Percentiles rank a stretch among this genome's conserved stretches.
Conservation (phyloP, 2,888 invertebrate genomes). For the Brenthis ino region DNA sequence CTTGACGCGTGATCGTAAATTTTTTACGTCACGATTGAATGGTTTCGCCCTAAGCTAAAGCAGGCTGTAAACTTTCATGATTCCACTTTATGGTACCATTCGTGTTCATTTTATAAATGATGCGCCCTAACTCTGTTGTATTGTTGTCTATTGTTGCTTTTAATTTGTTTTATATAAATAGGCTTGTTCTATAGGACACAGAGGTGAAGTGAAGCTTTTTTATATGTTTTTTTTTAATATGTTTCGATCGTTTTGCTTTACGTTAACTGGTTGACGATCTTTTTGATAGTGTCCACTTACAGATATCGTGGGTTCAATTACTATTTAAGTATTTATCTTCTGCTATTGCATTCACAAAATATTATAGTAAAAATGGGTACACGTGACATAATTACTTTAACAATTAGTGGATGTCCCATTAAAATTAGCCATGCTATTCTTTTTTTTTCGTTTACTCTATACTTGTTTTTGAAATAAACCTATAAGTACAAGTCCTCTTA, state of each 20-base stretch:
- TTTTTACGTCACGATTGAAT: constrained; percentile 79
- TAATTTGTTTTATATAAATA: constrained; percentile 24
- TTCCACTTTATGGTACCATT: constrained; percentile 74
- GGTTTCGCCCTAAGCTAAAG: constrained; percentile 78
- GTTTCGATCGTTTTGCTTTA: not conserved
- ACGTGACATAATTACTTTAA: too few species aligned
- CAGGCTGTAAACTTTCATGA: constrained; percentile 79
- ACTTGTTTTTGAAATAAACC: too few species aligned
- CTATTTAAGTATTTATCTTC: too few species aligned
- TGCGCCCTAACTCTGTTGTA: constrained; percentile 60
- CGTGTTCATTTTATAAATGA: constrained; percentile 80
- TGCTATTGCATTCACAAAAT: too few species aligned
- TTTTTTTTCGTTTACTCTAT: too few species aligned
- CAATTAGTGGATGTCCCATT: too few species aligned
- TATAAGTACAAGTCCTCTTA: too few species aligned
- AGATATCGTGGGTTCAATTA: too few species aligned
- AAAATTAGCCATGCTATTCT: too few species aligned
- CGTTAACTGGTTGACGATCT: too few species aligned
- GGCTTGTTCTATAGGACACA: not conserved
- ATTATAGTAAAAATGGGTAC: too few species aligned
- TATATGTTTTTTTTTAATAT: not conserved
- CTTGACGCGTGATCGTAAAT: constrained; percentile 79
- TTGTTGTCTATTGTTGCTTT: constrained; percentile 32
- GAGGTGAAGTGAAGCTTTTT: not conserved
- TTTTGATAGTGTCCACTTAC: too few species aligned